Evolutionary conservation across 2,113 vertebrate species (phyloP).

Genomic region (Chitala chitala): DNA sequence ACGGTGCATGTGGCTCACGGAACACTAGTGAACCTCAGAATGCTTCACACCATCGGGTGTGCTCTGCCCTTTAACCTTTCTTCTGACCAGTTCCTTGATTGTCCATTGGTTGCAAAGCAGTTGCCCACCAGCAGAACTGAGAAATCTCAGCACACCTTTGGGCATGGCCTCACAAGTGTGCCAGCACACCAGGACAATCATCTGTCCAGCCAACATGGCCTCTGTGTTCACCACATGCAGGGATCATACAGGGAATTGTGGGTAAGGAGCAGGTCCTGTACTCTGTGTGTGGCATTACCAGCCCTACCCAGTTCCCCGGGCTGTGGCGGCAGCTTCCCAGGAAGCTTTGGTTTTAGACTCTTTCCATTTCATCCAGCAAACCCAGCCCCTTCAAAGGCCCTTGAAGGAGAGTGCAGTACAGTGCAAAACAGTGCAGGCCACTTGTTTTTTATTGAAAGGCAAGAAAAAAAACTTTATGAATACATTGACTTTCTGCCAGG

Average conservation of each 20-base stretch:
- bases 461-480: constrained; percentile 50
- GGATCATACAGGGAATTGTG: too few species aligned
- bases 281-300: background rate
- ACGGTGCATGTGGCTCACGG: background rate
- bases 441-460: constrained; percentile 34
- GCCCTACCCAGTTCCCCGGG: background rate
- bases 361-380: background rate
- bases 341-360: background rate
- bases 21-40: background rate
- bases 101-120: too few species aligned
- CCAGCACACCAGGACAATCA: too few species aligned
- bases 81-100: too few species aligned
- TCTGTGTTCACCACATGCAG: too few species aligned
- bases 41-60: too few species aligned
- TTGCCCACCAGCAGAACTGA: too few species aligned
- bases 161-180: too few species aligned
- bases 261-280: too few species aligned
- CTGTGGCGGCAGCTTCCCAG: background rate
- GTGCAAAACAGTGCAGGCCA: constrained; percentile 25
- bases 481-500: constrained; percentile 60
- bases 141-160: too few species aligned
- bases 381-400: constrained; percentile 37
- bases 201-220: too few species aligned
- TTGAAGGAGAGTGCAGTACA: constrained; percentile 27
- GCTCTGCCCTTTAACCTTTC: too few species aligned